Percentiles rank a stretch among this genome's conserved stretches.
Conservation (phyloP, 2,113 vertebrate species). For the Sinocyclocheilus anophthalmus region DNA sequence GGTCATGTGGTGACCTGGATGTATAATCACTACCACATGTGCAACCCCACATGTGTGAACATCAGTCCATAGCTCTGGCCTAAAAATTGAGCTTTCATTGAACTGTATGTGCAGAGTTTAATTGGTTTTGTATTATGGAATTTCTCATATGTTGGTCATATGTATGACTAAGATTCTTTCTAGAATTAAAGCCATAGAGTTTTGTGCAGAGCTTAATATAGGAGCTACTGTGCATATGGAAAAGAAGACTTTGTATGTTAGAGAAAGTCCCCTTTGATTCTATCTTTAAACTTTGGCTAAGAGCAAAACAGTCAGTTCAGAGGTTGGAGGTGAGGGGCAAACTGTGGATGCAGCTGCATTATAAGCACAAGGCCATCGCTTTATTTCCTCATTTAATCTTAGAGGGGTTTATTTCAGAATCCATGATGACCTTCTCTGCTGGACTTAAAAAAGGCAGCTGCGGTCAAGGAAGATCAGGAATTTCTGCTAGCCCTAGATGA, state of each 20-base stretch:
- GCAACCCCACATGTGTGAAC: background rate
- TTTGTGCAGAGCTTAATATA: too few relatives aligned
- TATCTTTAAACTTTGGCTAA: background rate
- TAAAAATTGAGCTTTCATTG: background rate
- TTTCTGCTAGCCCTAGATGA: background rate
- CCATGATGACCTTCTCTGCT: background rate
- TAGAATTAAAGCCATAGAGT: too few relatives aligned
- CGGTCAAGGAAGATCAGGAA: background rate
- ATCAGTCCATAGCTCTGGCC: constrained; percentile 5
- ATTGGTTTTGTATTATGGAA: background rate
- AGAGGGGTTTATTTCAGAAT: constrained; percentile 17
- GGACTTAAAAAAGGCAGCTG: background rate
- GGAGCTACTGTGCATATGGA: background rate
- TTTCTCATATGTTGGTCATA: constrained; percentile 1
- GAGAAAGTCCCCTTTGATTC: background rate
- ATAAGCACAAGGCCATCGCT: constrained; percentile 62
- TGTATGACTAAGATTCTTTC: background rate
- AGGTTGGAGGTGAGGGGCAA: too few relatives aligned
- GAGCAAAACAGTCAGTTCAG: constrained; percentile 32
- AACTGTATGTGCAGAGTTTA: background rate
- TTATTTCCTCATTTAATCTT: constrained; percentile 25
- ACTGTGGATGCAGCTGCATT: constrained; percentile 60
- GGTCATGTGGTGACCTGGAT: constrained; percentile 12
- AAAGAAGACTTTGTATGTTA: background rate
- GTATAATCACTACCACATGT: background rate